Evolutionary conservation across 2,113 vertebrate species (phyloP).

Genomic region (Mohoua ochrocephala): DNA sequence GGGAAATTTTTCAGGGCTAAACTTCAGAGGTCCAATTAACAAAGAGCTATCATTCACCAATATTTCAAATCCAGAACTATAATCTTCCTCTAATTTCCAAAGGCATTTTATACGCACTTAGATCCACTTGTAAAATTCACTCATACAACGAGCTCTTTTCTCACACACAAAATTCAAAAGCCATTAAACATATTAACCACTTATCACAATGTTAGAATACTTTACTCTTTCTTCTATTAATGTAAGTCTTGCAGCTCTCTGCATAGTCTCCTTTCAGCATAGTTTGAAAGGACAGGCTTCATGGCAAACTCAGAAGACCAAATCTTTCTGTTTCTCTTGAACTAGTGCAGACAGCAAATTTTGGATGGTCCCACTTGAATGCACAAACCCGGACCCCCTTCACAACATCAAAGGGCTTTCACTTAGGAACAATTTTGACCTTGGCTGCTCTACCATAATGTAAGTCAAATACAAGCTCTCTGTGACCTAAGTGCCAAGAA

Average conservation of each 20-base stretch:
- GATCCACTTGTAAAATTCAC: neutral
- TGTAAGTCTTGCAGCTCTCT: neutral
- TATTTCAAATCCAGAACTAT: neutral
- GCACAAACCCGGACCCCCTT: neutral
- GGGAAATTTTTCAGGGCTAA: neutral
- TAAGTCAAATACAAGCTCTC: neutral
- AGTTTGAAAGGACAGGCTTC: neutral
- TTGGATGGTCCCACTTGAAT: neutral
- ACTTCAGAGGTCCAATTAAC: neutral
- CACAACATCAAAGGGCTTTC: neutral
- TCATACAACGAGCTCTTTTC: neutral
- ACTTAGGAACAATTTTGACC: neutral
- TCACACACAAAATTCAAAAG: neutral
- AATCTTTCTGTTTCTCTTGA: neutral
- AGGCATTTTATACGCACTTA: neutral
- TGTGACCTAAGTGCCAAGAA: neutral
- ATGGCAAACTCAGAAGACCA: neutral
- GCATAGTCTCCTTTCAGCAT: neutral
- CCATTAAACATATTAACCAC: neutral
- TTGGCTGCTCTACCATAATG: neutral
- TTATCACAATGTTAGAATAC: neutral
- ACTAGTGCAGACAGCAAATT: neutral
- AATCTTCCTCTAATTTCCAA: neutral
- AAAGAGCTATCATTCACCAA: neutral
- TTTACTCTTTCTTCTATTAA: neutral